Evolutionary conservation across 2,113 vertebrate genomes (phyloP).

Genomic region (Corythoichthys intestinalis): DNA sequence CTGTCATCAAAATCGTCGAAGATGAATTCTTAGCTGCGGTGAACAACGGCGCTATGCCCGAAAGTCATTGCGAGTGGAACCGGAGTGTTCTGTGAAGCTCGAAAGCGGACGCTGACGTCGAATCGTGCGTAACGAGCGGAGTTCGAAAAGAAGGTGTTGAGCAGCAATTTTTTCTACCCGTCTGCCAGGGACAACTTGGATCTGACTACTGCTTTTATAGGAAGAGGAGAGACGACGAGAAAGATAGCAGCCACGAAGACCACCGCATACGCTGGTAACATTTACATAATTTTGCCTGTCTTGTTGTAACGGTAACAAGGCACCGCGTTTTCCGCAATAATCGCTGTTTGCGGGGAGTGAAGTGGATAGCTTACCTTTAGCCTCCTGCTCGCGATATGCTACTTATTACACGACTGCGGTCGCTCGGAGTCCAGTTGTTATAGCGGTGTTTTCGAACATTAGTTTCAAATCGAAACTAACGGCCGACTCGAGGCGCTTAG

Average conservation of each 20-base stretch:
- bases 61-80: constrained; percentile 60
- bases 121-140: constrained; percentile 66
- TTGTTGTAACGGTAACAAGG: constrained; percentile 51
- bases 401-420: constrained; percentile 63
- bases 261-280: constrained; percentile 42
- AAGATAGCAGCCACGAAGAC: constrained; percentile 26
- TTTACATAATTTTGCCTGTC: constrained; percentile 5
- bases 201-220: constrained; percentile 43
- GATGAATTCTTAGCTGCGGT: constrained; percentile 39
- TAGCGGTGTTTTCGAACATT: constrained; percentile 6
- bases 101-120: constrained; percentile 58
- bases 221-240: constrained; percentile 30
- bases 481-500: background rate
- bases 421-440: constrained; percentile 22
- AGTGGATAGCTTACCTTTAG: constrained; percentile 63
- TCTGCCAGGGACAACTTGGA: constrained; percentile 62
- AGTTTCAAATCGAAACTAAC: constrained; percentile 19
- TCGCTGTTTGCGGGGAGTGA: constrained; percentile 35
- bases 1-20: constrained; percentile 39
- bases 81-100: constrained; percentile 7
- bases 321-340: constrained; percentile 26
- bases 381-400: constrained; percentile 54
- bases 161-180: constrained; percentile 56
- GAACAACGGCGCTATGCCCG: constrained; percentile 16
- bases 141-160: constrained; percentile 73